Evolutionary conservation across 2,888 invertebrate genomes (phyloP).

Genomic region (Cryptocephalus moraei): DNA sequence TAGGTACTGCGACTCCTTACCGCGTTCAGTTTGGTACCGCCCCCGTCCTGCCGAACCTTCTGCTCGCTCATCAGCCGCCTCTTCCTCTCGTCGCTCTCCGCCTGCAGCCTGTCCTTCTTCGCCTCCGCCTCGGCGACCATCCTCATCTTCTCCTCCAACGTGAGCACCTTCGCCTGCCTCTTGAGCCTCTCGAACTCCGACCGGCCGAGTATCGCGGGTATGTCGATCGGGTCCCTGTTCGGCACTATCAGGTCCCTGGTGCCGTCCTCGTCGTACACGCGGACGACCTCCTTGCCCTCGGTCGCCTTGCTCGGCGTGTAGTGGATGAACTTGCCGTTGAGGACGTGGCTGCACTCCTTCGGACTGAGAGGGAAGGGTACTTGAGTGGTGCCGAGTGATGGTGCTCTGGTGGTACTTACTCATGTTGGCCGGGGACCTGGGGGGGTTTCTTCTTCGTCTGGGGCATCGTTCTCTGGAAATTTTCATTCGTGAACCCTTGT

Average conservation of each 20-base stretch:
- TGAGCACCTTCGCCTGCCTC: conserved; percentile 45
- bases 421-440: too few relatives aligned
- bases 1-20: conserved; percentile 10
- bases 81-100: conserved; percentile 50
- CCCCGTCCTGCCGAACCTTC: conserved; percentile 20
- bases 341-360: conserved; percentile 28
- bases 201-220: conserved; percentile 49
- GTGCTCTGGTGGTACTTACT: too few relatives aligned
- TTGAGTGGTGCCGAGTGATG: too few relatives aligned
- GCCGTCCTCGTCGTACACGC: conserved; percentile 27
- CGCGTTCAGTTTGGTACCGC: conserved; percentile 20
- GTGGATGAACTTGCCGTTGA: conserved; percentile 31
- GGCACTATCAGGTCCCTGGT: conserved; percentile 44
- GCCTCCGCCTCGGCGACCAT: conserved; percentile 37
- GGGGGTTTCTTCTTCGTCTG: too few relatives aligned
- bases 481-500: too few relatives aligned
- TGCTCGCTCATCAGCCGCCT: conserved; percentile 24
- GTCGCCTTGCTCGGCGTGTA: conserved; percentile 30
- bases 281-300: conserved; percentile 20
- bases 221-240: conserved; percentile 40
- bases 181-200: conserved; percentile 50
- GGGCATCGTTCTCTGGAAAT: too few relatives aligned
- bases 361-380: conserved; percentile 11
- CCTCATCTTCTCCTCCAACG: conserved; percentile 38
- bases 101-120: conserved; percentile 40